Base-by-base conservation (phyloP, 2,113 vertebrate species). In the Xyrauchen texanus region DNA sequence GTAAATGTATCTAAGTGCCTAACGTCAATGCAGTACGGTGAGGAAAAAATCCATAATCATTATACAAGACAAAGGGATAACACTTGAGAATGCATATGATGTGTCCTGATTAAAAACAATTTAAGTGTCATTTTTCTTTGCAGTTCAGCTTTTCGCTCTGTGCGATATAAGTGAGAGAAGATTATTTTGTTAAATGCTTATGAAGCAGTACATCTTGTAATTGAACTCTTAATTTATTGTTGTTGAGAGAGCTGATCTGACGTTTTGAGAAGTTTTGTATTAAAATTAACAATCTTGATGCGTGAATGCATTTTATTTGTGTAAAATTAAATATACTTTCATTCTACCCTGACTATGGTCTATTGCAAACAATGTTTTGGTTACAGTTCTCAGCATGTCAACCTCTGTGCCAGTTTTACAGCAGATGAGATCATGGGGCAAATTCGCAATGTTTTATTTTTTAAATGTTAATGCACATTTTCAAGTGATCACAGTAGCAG, bases 1-100 rank as follows among this genome's bases (percentile, higher is more conserved):
- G 90, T 94, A 91, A 93, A 90, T 92, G 89, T 94, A 94, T 95
- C 92, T 91, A 97, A 99, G 97, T 99, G 97, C 97, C 97, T 99
- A 94, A 93, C 92, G 90, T 93, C 91, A 93, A 93, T 91, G 88
- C 82, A 81, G 87, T 85, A 87, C 80, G 71, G 82, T 79, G 72
- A 86, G 78, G 78, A 93, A 88, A 49, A 49, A 34, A 34, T 34
- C 86, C 89, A 89, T 93, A 90, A 92, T 94, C 92, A 92, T 91
- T 92, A 95, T 90, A 92, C 83, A 85, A 90, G 81, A 90, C 90
- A 88, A 91, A 86, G 87, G 90, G 80, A 88, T 85, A 92, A 86
- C 94, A 92, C 92, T 95, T 94, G 94, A 95, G 94, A 96, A 94
- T 95, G 92, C 94, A 93, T 89, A 90, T 85, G 89, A 94, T 91